Conservation (phyloP, 2,888 invertebrate genomes). For the Trissonchulus sp. region DNA sequence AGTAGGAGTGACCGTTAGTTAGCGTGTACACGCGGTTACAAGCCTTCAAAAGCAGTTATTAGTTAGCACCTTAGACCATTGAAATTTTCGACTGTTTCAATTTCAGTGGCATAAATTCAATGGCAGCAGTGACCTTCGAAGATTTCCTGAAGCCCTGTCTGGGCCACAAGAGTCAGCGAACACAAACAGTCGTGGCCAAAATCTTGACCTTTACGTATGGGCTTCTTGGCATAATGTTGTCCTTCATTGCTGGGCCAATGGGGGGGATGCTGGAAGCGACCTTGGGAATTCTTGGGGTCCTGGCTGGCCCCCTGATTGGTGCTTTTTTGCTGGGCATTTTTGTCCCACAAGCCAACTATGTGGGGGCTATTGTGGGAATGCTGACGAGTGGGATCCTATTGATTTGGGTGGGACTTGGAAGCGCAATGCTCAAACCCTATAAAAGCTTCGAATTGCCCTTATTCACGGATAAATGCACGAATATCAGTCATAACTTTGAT, state of each 20-base stretch:
- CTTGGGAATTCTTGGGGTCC: conserved; percentile 67
- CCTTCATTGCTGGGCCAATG: conserved; percentile 38
- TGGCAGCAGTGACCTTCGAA: conserved; percentile 40
- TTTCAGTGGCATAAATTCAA: conserved; percentile 39
- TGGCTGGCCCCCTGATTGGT: conserved; percentile 78
- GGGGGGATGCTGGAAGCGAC: conserved; percentile 39
- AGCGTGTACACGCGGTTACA: no score
- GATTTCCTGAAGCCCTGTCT: conserved; percentile 37
- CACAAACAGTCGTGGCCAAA: not conserved
- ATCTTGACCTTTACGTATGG: conserved; percentile 28
- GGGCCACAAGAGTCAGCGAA: not conserved
- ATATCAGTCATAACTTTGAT: no score
- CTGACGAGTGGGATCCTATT: conserved; percentile 28
- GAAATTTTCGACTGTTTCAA: no score
- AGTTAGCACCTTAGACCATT: no score
- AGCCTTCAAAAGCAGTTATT: no score
- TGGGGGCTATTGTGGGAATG: conserved; percentile 40
- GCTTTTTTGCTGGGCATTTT: conserved; percentile 81
- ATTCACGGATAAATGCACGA: not conserved
- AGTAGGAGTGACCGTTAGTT: no score
- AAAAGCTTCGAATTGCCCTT: conserved; percentile 35
- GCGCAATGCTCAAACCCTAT: conserved; percentile 38
- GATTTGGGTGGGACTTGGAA: conserved; percentile 30
- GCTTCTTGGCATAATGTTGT: conserved; percentile 35
- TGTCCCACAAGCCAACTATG: conserved; percentile 71